These are phyloP conservation scores for Gymnarchus niloticus DNA, from an alignment of 2,113 vertebrate genomes.

Conservation along the genomic window DNA sequence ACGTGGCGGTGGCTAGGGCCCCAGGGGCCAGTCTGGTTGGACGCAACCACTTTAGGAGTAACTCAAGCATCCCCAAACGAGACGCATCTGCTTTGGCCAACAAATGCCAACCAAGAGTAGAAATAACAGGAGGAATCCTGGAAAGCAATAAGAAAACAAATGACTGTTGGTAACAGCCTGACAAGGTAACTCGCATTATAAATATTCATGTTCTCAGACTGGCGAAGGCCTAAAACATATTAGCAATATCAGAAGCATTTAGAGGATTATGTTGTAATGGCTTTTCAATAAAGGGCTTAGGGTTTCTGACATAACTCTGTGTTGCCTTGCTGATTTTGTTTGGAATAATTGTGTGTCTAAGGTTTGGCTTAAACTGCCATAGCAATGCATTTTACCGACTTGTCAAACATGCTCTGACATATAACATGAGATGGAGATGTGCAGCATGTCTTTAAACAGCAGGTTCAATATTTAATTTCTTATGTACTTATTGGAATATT, in stretches of 20 bases:
- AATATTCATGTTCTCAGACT: neutral
- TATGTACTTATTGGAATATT: neutral
- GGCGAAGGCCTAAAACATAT: neutral
- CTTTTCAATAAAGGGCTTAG: neutral
- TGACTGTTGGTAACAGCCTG: neutral
- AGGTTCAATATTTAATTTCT: neutral
- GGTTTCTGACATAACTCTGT: neutral
- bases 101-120: neutral
- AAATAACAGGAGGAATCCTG: neutral
- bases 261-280: neutral
- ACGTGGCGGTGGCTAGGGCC: neutral
- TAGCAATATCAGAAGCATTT: neutral
- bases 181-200: neutral
- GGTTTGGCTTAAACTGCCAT: neutral
- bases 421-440: neutral
- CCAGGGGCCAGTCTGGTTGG: neutral
- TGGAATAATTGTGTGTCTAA: neutral
- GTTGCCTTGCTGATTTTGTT: neutral
- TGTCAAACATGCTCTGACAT: neutral
- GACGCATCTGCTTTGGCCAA: neutral
- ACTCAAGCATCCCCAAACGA: neutral
- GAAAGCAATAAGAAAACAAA: neutral
- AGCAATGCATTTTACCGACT: neutral
- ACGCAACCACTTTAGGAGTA: neutral
- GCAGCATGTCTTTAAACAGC: neutral